Percentiles rank a stretch among this genome's conserved stretches.
These are phyloP conservation scores for Zoanthus solanderi DNA, from an alignment of 92 coral and sea anemone genomes.

Conservation along the genomic window DNA sequence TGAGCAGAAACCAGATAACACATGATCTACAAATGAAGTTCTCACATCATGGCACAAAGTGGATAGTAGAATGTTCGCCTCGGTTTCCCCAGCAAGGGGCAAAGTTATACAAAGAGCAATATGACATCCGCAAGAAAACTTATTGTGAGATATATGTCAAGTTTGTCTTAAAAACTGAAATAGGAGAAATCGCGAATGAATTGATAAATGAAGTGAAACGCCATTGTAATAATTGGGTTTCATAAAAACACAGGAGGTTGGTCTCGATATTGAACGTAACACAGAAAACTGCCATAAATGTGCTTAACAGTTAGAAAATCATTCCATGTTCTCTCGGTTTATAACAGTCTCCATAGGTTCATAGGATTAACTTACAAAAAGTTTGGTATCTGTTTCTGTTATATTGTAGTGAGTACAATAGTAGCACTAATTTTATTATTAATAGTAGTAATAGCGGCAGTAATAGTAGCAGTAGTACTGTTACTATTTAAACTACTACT, in stretches of 20 bases:
- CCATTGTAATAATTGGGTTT: neutral
- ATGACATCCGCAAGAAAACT: neutral
- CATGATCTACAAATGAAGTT: slow-evolving; percentile 22
- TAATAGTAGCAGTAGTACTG: too few species aligned
- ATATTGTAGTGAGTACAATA: too few species aligned
- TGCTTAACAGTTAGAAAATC: neutral
- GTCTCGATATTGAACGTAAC: neutral
- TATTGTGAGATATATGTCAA: neutral
- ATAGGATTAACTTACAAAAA: too few species aligned
- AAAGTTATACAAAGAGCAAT: neutral
- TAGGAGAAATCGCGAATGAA: neutral
- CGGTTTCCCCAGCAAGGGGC: neutral
- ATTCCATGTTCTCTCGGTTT: too few species aligned
- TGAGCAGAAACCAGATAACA: neutral
- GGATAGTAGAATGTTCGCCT: neutral
- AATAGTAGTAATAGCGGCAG: too few species aligned
- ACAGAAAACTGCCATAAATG: neutral
- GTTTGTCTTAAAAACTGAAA: neutral
- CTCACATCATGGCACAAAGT: neutral
- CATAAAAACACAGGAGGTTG: neutral
- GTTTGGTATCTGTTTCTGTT: too few species aligned
- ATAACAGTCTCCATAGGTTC: too few species aligned
- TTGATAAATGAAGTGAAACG: neutral
- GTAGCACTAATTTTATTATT: too few species aligned
- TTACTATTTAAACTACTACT: too few species aligned